Conservation (phyloP, 2,113 vertebrate species). For the Catharus minimus region DNA sequence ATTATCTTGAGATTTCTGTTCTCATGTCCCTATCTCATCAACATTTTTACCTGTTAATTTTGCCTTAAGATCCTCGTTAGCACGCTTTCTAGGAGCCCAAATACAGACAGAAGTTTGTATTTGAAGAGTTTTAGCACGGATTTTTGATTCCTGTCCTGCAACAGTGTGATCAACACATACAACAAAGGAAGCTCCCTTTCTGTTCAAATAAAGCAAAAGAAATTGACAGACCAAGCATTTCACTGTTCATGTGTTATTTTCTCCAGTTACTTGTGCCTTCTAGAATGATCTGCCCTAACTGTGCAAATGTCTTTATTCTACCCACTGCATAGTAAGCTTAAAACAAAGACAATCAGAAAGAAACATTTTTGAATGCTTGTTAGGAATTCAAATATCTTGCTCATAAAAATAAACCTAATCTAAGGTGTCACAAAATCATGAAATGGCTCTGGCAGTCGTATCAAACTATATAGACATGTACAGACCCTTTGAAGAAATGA, state of each 20-base stretch:
- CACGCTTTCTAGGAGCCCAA: not conserved
- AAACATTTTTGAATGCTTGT: not conserved
- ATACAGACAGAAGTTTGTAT: not conserved
- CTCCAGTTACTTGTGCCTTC: not conserved
- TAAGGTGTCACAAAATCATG: slow-evolving; percentile 62
- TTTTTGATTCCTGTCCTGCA: not conserved
- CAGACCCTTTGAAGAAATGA: slow-evolving; percentile 74
- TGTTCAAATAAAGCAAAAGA: not conserved
- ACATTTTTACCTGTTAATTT: not conserved
- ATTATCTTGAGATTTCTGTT: not conserved
- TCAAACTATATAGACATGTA: slow-evolving; percentile 61
- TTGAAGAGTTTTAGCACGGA: not conserved
- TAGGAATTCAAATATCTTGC: slow-evolving; percentile 62
- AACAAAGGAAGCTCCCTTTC: not conserved
- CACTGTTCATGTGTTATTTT: not conserved
- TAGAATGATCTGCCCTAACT: not conserved
- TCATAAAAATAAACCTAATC: slow-evolving; percentile 72
- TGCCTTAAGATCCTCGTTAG: not conserved
- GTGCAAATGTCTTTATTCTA: not conserved
- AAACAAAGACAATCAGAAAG: slow-evolving; percentile 1
- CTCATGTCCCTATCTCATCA: not conserved
- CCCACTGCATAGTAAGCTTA: not conserved
- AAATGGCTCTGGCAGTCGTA: slow-evolving; percentile 67
- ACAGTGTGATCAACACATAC: not conserved
- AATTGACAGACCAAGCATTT: not conserved